phyloP scores from a whole-genome alignment of 2,797 vertebrate species.

The Anabas testudineus region DNA sequence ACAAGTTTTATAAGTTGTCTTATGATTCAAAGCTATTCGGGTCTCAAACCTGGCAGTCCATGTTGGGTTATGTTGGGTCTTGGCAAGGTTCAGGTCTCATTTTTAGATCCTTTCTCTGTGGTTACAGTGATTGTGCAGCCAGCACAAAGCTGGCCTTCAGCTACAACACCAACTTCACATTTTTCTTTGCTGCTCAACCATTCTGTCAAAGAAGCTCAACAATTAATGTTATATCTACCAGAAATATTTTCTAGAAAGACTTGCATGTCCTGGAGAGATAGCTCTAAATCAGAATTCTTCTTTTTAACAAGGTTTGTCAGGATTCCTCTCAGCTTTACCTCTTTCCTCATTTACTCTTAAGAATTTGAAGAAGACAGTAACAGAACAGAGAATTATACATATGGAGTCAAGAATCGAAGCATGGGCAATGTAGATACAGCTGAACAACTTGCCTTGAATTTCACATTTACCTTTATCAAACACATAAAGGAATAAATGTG shows the following conservation, averaged over 20 bases:
- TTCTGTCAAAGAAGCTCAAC: slow-evolving; percentile 16
- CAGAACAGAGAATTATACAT: slow-evolving; percentile 11
- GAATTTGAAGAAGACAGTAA: slow-evolving; percentile 2
- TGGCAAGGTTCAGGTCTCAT: not conserved
- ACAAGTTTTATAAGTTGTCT: too few species aligned
- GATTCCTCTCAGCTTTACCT: slow-evolving; percentile 20
- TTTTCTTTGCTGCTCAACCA: slow-evolving; percentile 19
- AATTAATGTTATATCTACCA: slow-evolving; percentile 21
- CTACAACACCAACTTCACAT: slow-evolving; percentile 12
- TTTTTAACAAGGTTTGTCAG: slow-evolving; percentile 18
- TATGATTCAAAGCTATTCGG: too few species aligned
- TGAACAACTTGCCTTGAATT: not conserved
- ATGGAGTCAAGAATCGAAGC: slow-evolving; percentile 2
- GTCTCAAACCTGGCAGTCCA: not conserved
- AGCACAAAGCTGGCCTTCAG: not conserved
- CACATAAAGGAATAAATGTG: not conserved
- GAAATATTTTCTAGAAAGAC: slow-evolving; percentile 20
- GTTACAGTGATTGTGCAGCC: not conserved
- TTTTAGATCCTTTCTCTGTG: not conserved
- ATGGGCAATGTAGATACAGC: not conserved
- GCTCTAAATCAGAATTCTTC: slow-evolving; percentile 20
- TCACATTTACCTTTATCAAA: not conserved
- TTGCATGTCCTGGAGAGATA: slow-evolving; percentile 1
- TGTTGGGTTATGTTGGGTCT: not conserved
- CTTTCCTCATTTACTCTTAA: slow-evolving; percentile 11